Evolutionary conservation across 64 coral and sea anemone species (phyloP), one percentile per base, ranked within the genome.

Genomic region (Orbicella faveolata): DNA sequence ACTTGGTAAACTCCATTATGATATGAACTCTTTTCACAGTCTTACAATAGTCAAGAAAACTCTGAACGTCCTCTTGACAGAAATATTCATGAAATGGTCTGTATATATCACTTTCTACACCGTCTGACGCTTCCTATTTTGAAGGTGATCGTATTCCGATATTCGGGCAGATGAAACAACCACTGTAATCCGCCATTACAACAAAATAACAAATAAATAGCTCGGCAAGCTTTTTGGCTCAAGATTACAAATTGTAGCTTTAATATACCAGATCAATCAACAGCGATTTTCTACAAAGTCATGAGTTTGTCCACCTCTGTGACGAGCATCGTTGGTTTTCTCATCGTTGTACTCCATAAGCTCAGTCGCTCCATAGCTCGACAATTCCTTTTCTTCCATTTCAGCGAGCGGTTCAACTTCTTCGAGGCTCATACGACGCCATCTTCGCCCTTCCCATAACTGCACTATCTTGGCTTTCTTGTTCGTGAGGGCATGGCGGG

Each of bases 331-430:
- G 21, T 37, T 41, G 34, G 12, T 68, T 19, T 69, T 67, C 18
- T 34, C 18, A 17, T 20, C 30, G 14, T 52, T 85, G 23, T 4
- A 73, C 23, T 68, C 81, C 20, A 67, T 23, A 6, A 16, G 18
- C 36, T 73, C 76, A 67, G 90, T 92, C 13, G 83, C 74, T 36
- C 90, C 90, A 36, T 92, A 87, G 30, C 30, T 84, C 15, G 59
- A 52, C 36, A 85, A 51, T 75, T 91, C 89, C 25, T 41, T 84
- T 76, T 66, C 83, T 33, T 92, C 90, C 65, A 87, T 80, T 66
- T 92, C 90, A 80, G 84, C 83, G 41, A 87, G 67, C 9, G 84
- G 90, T 63, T 92, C 90, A 11, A 76, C 83, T 51, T 92, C 90
- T 15, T 72, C 69, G 8, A 30, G 1, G 61, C 69, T 87, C 61